Conservation (phyloP, 2,888 invertebrate genomes). For the Venustoraphidia nigricollis region DNA sequence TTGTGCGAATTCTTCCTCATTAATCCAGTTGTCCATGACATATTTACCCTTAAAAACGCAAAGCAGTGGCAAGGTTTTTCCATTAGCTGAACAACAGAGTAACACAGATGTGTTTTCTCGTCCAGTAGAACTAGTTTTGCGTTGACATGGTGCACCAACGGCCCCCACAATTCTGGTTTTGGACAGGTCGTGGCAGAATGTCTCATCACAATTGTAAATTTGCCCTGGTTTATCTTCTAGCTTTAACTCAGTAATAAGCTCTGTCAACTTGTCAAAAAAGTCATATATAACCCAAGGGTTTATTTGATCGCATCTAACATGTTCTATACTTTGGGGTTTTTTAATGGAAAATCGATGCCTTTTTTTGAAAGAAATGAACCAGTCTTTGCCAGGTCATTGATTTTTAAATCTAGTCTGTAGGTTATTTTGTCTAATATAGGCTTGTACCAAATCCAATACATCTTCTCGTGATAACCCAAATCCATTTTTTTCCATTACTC, state of each 20-base stretch:
- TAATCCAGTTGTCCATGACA: conserved; percentile 9
- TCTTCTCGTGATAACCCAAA: too few relatives aligned
- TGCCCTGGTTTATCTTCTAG: conserved; percentile 7
- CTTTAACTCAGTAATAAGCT: conserved; percentile 4
- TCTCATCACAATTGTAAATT: conserved; percentile 10
- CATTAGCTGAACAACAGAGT: not conserved
- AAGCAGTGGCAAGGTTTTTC: conserved; percentile 7
- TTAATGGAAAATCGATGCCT: conserved; percentile 5
- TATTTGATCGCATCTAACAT: conserved; percentile 4
- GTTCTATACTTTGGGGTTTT: conserved; percentile 6
- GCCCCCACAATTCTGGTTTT: conserved; percentile 10
- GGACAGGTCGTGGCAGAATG: conserved; percentile 9
- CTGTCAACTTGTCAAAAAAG: conserved; percentile 3
- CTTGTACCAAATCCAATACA: too few relatives aligned
- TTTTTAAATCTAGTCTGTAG: too few relatives aligned
- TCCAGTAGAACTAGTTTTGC: conserved; percentile 5
- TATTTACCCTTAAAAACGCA: conserved; percentile 9
- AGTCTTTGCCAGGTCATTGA: conserved; percentile 6
- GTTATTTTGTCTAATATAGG: too few relatives aligned
- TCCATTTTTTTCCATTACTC: too few relatives aligned
- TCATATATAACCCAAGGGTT: conserved; percentile 7
- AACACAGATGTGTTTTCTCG: conserved; percentile 9
- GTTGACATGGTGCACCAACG: conserved; percentile 4
- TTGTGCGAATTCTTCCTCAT: not conserved
- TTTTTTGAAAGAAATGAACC: conserved; percentile 5